These are phyloP conservation scores for Silurus aristotelis DNA, from an alignment of 2,797 vertebrate genomes.

Conservation along the genomic window DNA sequence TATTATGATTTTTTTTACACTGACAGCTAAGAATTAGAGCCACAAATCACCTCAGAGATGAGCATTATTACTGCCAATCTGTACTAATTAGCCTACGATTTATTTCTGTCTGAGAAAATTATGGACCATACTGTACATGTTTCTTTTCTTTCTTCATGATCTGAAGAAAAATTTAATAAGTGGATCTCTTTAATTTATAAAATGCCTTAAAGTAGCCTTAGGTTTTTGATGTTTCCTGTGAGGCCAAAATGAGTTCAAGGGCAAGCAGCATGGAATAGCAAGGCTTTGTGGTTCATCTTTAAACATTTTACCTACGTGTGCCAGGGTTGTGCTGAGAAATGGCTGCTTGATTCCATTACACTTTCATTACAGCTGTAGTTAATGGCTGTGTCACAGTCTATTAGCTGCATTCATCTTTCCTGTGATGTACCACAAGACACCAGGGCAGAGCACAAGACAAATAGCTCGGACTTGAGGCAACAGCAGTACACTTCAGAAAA, in stretches of 20 bases:
- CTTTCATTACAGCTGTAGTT: constrained; percentile 82
- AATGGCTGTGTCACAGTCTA: constrained; percentile 83
- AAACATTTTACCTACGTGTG: constrained; percentile 74
- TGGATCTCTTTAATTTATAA: constrained; percentile 62
- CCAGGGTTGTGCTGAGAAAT: constrained; percentile 67
- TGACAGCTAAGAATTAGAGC: constrained; percentile 35
- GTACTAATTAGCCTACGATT: constrained; percentile 68
- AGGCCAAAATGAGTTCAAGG: constrained; percentile 67
- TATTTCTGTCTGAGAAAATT: constrained; percentile 57
- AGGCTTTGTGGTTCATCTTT: constrained; percentile 58
- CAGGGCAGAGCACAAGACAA: constrained; percentile 73
- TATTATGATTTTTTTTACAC: constrained; percentile 44
- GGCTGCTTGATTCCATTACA: constrained; percentile 80
- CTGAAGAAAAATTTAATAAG: constrained; percentile 53
- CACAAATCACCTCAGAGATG: constrained; percentile 70
- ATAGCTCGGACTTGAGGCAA: constrained; percentile 68
- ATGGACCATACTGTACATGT: constrained; percentile 24
- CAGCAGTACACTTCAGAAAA: constrained; percentile 62
- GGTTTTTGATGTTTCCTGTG: constrained; percentile 61
- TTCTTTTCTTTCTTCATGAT: constrained; percentile 50
- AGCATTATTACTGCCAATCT: constrained; percentile 66
- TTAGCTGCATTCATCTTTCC: constrained; percentile 81
- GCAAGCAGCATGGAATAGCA: constrained; percentile 32
- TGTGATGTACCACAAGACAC: constrained; percentile 78
- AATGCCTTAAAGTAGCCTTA: constrained; percentile 53